Base-by-base conservation (phyloP, 2,888 invertebrate species). In the Odontocerum albicorne region DNA sequence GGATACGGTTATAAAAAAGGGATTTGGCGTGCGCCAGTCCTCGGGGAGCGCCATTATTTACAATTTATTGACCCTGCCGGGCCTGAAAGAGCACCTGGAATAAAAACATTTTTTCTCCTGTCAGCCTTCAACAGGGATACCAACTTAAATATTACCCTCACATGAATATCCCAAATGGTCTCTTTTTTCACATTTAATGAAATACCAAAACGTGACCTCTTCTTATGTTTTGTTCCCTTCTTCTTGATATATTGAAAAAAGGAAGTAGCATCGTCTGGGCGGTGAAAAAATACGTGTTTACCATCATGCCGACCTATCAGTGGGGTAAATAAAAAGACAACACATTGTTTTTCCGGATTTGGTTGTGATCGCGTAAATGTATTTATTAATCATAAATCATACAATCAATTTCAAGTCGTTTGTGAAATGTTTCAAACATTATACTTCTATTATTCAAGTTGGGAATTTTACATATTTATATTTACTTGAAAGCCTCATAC, bases 61-160 rank as follows among this genome's bases (percentile, higher is more conserved):
- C 59, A 59, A 55, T 59, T 59, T 59, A 59, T 59, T 59, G 59
- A 49, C 54, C 54, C 40, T 17, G 45, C 33, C 36, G 42, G 55
- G 33, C 15, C 51, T 46, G 45, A 21, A 38, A 33, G 15, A 33
- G 43, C 17, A 21, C 49, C 20, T 22, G 39, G 55, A 33, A 53
- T 57, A 52, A 57, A 46, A 43, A 52, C 46, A 44, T 47, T 39
- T 32, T 27, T 32, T 15, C 52, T n/a, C 47, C 47, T 36, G 47
- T 21, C 47, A 22, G 32, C 10, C 13, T n/a, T 36, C 13, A 27
- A 4, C 21, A 21, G 40, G 40, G 40, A 8, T 40, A 40, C 40
- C 40, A 40, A 40, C 40, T 40, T 40, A 40, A 40, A 40, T 40
- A 40, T 40, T 21, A 40, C 40, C 40, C 21, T 40, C 21, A 13